Evolutionary conservation across 2,797 vertebrate species (phyloP).

Genomic region (Gobionotothen gibberifrons): DNA sequence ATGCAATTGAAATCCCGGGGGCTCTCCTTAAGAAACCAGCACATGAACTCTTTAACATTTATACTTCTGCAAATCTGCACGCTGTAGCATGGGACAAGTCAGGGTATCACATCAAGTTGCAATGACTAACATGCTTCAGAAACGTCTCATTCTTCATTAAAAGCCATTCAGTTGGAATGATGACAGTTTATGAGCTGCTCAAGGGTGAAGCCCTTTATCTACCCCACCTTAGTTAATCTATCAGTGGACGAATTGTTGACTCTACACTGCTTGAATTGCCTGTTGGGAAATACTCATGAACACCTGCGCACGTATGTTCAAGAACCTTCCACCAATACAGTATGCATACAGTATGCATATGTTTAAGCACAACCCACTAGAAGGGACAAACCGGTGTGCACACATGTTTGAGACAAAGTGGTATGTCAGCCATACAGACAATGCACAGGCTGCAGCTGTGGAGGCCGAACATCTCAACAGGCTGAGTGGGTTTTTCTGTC

Average conservation of each 20-base stretch:
- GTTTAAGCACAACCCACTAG: background rate
- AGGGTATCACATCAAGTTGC: background rate
- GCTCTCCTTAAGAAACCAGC: background rate
- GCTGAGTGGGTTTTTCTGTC: constrained; percentile 70
- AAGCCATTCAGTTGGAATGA: constrained; percentile 17
- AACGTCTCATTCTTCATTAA: constrained; percentile 8
- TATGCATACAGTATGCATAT: constrained; percentile 34
- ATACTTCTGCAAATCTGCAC: background rate
- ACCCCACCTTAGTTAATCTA: constrained; percentile 57
- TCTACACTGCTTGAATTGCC: constrained; percentile 44
- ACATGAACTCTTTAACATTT: background rate
- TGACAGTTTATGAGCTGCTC: constrained; percentile 33
- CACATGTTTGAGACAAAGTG: constrained; percentile 29
- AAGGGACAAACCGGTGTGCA: constrained; percentile 24
- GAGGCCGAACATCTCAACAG: constrained; percentile 51
- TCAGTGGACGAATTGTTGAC: constrained; percentile 60
- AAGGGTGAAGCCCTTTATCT: constrained; percentile 48
- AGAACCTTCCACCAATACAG: constrained; percentile 14
- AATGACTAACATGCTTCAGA: constrained; percentile 7
- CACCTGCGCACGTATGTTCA: constrained; percentile 35
- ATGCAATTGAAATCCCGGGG: background rate
- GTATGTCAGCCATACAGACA: constrained; percentile 31
- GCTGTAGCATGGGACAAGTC: too few relatives aligned
- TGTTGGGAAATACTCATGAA: constrained; percentile 59
- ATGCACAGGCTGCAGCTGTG: constrained; percentile 53